Conservation (phyloP, 2,113 vertebrate genomes). For the Anguilla rostrata region DNA sequence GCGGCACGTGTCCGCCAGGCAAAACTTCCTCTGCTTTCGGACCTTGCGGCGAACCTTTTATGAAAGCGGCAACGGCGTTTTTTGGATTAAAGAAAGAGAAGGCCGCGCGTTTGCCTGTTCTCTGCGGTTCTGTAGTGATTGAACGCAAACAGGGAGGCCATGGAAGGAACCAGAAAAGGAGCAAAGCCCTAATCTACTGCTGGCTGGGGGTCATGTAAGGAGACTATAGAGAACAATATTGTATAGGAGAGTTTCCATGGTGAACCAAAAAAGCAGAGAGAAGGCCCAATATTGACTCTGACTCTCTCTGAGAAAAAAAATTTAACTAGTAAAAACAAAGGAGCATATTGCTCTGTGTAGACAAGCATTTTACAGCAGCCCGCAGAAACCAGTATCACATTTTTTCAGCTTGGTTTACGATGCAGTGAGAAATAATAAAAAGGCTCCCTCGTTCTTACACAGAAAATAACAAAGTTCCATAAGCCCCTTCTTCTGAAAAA, state of each 20-base stretch:
- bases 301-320: neutral
- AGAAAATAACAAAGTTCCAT: constrained; percentile 11
- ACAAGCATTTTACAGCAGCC: neutral
- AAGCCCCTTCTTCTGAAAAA: neutral
- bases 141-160: neutral
- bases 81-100: neutral
- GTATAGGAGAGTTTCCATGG: neutral
- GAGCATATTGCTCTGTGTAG: neutral
- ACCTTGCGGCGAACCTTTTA: neutral
- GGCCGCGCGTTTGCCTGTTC: neutral
- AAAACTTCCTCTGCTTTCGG: neutral
- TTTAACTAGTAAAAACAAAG: neutral
- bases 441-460: constrained; percentile 4
- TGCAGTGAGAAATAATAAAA: constrained; percentile 8
- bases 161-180: neutral
- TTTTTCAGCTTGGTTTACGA: neutral
- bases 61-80: neutral
- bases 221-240: neutral
- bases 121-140: neutral
- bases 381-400: neutral
- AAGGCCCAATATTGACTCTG: neutral
- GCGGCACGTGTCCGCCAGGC: neutral
- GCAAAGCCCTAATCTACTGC: neutral
- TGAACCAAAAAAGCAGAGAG: neutral
- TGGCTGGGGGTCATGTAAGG: neutral